Conservation (phyloP, 1,140 invertebrate genomes). For the Wiebesia pumilae region DNA sequence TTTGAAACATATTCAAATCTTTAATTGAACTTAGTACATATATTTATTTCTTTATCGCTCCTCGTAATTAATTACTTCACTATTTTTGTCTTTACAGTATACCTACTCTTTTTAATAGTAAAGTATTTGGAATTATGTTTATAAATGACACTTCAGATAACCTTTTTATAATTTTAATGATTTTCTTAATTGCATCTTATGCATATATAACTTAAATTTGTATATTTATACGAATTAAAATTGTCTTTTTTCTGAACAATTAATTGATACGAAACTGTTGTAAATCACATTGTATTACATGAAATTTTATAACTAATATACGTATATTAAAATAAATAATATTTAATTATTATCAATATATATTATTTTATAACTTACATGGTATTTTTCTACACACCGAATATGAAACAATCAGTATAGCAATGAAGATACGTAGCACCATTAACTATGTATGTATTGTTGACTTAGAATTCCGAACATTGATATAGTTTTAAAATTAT, state of each 20-base stretch:
- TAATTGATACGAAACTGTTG: no score
- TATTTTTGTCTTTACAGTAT: neutral
- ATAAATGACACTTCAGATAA: no score
- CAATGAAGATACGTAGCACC: neutral
- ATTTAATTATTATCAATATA: neutral
- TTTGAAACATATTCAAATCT: neutral
- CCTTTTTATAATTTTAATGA: no score
- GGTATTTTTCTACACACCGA: neutral
- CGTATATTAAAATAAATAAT: neutral
- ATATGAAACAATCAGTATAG: neutral
- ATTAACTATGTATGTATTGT: neutral
- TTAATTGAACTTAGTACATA: slow-evolving; percentile 28
- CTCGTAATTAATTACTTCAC: slow-evolving; percentile 5
- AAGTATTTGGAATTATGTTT: neutral
- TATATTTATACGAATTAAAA: no score
- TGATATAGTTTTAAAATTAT: no score
- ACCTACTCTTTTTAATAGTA: neutral
- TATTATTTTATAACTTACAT: neutral
- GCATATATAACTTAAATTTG: no score
- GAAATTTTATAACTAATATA: neutral
- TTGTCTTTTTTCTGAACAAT: no score
- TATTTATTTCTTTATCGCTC: slow-evolving; percentile 23
- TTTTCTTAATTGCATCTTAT: no score
- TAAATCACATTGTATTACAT: neutral
- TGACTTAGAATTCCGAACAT: no score